Evolutionary conservation across 1,140 invertebrate species (phyloP).

Genomic region (Himalopsyche phryganea): DNA sequence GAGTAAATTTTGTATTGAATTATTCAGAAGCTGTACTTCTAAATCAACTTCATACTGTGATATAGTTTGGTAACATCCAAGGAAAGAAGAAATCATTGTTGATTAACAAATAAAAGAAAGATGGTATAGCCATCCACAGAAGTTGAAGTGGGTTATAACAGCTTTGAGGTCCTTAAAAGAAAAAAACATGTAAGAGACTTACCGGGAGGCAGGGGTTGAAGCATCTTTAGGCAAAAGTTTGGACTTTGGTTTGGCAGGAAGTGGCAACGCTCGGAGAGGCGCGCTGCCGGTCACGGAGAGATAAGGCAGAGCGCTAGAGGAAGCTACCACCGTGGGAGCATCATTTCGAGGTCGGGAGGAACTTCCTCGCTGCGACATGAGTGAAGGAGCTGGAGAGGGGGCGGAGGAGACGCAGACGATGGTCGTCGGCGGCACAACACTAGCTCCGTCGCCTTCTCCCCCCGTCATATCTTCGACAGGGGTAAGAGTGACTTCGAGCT

Average conservation of each 20-base stretch:
- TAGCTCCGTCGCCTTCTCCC: constrained; percentile 36
- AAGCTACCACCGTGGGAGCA: constrained; percentile 12
- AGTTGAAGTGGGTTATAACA: too few species aligned
- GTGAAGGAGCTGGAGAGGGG: constrained; percentile 28
- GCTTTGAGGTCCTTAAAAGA: too few species aligned
- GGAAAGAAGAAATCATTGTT: too few species aligned
- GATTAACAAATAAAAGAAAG: too few species aligned
- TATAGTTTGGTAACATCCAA: too few species aligned
- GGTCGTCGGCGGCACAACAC: constrained; percentile 52
- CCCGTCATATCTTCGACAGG: constrained; percentile 35
- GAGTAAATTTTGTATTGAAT: too few species aligned
- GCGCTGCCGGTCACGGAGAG: constrained; percentile 17
- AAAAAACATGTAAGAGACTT: too few species aligned
- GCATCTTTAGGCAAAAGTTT: constrained; percentile 23
- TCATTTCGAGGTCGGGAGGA: neutral
- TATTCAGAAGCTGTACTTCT: too few species aligned
- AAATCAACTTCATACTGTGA: too few species aligned
- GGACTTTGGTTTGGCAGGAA: constrained; percentile 20
- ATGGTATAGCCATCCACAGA: too few species aligned
- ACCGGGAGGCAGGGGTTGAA: constrained; percentile 1
- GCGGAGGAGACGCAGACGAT: constrained; percentile 51
- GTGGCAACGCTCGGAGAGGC: constrained; percentile 10
- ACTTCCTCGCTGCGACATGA: constrained; percentile 5
- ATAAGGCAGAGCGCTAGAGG: constrained; percentile 18
- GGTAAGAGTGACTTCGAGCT: constrained; percentile 53